Evolutionary conservation across 2,797 vertebrate genomes (phyloP).

Genomic region (Spheniscus humboldti): DNA sequence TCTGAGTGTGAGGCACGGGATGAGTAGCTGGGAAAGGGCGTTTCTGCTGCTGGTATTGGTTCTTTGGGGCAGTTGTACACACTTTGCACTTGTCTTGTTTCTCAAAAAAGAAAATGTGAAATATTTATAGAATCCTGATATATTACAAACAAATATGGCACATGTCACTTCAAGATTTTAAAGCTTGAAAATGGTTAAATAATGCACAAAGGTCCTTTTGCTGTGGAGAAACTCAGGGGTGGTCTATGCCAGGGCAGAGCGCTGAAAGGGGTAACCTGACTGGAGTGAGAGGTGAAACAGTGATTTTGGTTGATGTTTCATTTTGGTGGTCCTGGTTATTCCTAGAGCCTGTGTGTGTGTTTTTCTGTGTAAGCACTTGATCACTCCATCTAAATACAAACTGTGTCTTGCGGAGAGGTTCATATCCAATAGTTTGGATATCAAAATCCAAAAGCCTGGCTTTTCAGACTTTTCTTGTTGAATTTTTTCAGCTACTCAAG

Average conservation of each 20-base stretch:
- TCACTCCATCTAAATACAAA: neutral
- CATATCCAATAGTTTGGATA: neutral
- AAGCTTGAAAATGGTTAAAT: neutral
- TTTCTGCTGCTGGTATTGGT: neutral
- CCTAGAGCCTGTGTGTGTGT: neutral
- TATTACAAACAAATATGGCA: neutral
- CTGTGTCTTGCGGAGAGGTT: neutral
- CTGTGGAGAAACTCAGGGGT: neutral
- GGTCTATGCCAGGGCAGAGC: neutral
- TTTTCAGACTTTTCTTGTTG: neutral
- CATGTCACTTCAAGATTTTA: neutral
- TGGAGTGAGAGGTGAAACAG: neutral
- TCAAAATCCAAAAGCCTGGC: neutral
- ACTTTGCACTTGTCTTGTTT: neutral
- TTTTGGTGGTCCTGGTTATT: neutral
- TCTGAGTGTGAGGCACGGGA: fast-evolving
- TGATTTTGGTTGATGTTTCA: neutral
- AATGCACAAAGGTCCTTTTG: neutral
- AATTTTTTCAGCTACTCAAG: neutral
- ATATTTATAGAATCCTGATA: neutral
- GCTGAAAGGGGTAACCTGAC: neutral
- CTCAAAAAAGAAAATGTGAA: neutral
- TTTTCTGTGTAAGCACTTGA: neutral
- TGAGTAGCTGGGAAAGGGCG: neutral
- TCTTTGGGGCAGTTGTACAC: neutral